Evolutionary conservation across 2,113 vertebrate genomes (phyloP), one percentile per base, ranked within the genome.

Genomic region (Cinclus cinclus): DNA sequence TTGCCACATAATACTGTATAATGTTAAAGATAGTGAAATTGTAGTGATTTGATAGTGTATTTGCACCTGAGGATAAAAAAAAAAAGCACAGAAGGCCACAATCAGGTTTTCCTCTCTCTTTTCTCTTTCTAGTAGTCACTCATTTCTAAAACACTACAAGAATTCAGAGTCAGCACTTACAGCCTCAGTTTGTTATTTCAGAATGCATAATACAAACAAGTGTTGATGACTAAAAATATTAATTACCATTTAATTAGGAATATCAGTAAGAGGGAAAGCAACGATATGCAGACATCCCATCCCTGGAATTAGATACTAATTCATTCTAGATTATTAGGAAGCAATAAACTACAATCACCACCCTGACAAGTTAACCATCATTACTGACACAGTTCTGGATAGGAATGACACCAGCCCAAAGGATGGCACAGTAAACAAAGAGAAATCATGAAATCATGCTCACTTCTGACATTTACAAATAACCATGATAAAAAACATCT

Each of bases 241-340:
- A 88, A 95, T 92, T 81, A 96, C 18, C 56, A 93, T 94, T 96
- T 97, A 58, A 95, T 95, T 92, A 94, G 44, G 81, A 95, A 91
- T 63, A 95, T 15, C 31, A 77, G 8, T 59, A 77, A 70, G 47
- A 60, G 42, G 25, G 73, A 82, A 83, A 81, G 89, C 47, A 53
- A 71, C 50, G 60, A 95, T 37, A 55, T 59, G 58, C 79, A 96
- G 73, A 90, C 46, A 94, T 71, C 28, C 52, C 24, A 15, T 77
- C 74, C 75, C 83, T 73, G 50, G 81, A 92, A 97, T 87, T 67
- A 91, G 42, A 79, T 88, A 62, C 68, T 42, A 94, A 95, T 91
- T 97, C 21, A 81, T 94, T 92, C 92, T 71, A 88, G 46, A 68
- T 53, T 71, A 79, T 56, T 56, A 97, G 56, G 60, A 94, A 92